Evolutionary conservation across 2,888 invertebrate genomes (phyloP), one percentile per base, ranked within the genome.

Genomic region (Bombyx huttoni): DNA sequence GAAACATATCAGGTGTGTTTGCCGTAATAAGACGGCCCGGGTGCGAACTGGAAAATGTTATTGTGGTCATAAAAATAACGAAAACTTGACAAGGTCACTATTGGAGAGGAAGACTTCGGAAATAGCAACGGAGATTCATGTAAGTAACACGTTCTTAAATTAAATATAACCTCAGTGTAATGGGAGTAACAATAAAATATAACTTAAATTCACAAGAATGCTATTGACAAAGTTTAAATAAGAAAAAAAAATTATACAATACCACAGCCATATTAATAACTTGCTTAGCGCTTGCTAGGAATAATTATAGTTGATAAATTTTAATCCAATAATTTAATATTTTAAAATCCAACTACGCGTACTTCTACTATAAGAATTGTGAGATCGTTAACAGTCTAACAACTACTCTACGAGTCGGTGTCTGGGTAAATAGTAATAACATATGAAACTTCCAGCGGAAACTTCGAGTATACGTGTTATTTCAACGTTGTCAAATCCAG

Each of bases 231-330:
- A 67, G 65, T 65, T 24, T 76, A 72, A 78, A 78, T 76, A 77
- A 75, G 58, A 51, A 50, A 59, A 76, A 73, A 74, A 81, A 79
- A 85, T 81, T 85, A 83, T 86, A 78, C 82, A 69, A 79, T 82
- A 82, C 85, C 88, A 88, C 88, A 88, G 88, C 88, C 88, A 86
- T 88, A 81, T 80, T 78, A 73, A 74, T 71, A 70, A 81, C 78
- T 80, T 76, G 81, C 78, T 81, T 84, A 86, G 81, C 78, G 82
- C 78, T 84, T 84, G 75, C 71, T 79, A 70, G 73, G 70, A 68
- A 75, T 80, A 82, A 62, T 73, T 64, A 70, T 63, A 65, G 71
- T 73, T 66, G 64, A 72, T 70, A 75, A 72, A 67, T 61, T 70
- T 61, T 67, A 64, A 60, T 70, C 66, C 63, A 67, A 67, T 65